Percentiles rank a stretch among this genome's conserved stretches.
Evolutionary conservation across 2,113 vertebrate species (phyloP).

Genomic region (Lepisosteus osseus): DNA sequence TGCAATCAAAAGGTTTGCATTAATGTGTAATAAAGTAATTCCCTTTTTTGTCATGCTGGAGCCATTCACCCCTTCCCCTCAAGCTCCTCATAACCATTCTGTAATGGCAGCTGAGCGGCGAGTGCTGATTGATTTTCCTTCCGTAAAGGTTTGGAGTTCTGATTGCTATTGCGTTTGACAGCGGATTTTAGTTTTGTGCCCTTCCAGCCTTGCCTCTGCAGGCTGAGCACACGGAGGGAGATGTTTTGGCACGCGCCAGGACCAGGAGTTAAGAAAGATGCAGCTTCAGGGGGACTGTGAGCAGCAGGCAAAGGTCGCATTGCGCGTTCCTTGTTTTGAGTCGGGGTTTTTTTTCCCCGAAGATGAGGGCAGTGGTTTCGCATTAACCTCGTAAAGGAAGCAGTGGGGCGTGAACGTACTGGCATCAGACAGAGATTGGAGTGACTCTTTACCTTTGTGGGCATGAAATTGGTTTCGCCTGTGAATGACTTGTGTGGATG

Average conservation of each 20-base stretch:
- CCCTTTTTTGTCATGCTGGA: background rate
- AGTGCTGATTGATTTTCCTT: background rate
- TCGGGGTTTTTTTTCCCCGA: no score
- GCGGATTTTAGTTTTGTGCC: background rate
- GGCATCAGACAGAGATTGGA: no score
- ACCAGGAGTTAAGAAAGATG: background rate
- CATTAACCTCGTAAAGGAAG: no score
- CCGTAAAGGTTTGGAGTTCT: slow-evolving; percentile 1
- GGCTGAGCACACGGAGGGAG: background rate
- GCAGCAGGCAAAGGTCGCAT: background rate
- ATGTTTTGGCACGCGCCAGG: background rate
- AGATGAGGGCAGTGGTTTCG: no score
- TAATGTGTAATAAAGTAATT: slow-evolving; percentile 2
- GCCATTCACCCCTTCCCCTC: background rate
- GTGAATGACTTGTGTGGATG: no score
- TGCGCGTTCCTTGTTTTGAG: no score
- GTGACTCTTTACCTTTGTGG: no score
- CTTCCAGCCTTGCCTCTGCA: background rate
- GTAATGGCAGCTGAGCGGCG: background rate
- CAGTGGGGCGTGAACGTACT: no score
- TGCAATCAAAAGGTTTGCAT: background rate
- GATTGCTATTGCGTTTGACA: slow-evolving; percentile 2
- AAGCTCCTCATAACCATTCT: background rate
- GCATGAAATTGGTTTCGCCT: no score
- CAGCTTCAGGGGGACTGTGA: background rate